Evolutionary conservation across 2,113 vertebrate genomes (phyloP), one percentile per base, ranked within the genome.

Genomic region (Oryzias javanicus): DNA sequence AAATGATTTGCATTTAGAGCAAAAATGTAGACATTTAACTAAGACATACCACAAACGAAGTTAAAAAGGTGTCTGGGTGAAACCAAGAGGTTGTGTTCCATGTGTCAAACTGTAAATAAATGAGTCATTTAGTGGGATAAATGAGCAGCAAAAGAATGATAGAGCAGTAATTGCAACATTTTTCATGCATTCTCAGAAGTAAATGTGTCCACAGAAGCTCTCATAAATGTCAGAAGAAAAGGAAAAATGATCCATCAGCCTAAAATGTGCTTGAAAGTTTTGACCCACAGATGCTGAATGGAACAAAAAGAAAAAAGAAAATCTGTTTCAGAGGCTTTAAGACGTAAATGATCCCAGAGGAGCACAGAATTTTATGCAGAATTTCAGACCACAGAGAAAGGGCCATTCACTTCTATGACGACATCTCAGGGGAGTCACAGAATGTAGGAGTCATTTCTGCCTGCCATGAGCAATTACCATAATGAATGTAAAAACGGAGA

Each of bases 391-490:
- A 27, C 42, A 50, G 81, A 54, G 58, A 29, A 14, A 16, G 64
- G 78, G 73, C 67, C 81, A 35, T 76, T 74, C 54, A 72, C 66
- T 65, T 58, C 55, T 75, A 55, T 71, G 64, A 84, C 1, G 67
- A 55, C 65, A 72, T 72, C 81, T 86, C 65, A 59, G 67, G 70
- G 76, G 79, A 85, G 76, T 70, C 60, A 48, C 71, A 76, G 72
- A 51, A 71, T 69, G 80, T 67, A 61, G 69, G 80, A 85, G 77
- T 88, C 82, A 76, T 79, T 52, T 12, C 71, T 70, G 51, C 48
- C 82, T 88, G 86, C 81, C 86, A 83, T 35, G 25, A 67, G 54
- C 80, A 78, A 88, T 88, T 85, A 80, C 64, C 74, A 74, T 86
- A 87, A 88, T 86, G 79, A 87, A 79, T 79, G 76, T 79, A 81